Conservation (phyloP, 2,888 invertebrate species). For the Sussaba pulchella region DNA sequence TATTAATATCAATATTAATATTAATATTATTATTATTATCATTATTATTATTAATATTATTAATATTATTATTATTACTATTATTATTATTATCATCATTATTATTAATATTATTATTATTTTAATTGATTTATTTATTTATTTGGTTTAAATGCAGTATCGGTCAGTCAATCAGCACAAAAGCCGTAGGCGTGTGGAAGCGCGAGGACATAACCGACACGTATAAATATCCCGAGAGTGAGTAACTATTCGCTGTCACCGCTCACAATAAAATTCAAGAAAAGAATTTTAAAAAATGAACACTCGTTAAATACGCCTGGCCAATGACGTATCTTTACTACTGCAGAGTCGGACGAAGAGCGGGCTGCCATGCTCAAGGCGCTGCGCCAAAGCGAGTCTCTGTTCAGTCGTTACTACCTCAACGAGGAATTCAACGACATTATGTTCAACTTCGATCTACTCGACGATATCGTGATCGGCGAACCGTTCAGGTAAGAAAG, state of each 20-base stretch:
- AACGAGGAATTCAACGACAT: slow-evolving; percentile 96
- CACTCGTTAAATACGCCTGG: slow-evolving; percentile 49
- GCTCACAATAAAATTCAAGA: background rate
- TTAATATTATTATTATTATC: no score
- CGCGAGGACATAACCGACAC: slow-evolving; percentile 92
- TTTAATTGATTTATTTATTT: background rate
- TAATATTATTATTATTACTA: background rate
- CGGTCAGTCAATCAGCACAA: slow-evolving; percentile 94
- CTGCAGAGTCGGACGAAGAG: slow-evolving; percentile 89
- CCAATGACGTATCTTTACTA: slow-evolving; percentile 53
- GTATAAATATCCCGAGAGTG: slow-evolving; percentile 94
- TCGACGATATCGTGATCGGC: slow-evolving; percentile 95
- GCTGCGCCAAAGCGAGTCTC: slow-evolving; percentile 91
- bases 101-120: no score
- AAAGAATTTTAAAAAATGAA: slow-evolving; percentile 13
- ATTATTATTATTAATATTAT: no score
- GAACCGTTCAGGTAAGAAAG: slow-evolving; percentile 90
- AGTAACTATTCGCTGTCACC: slow-evolving; percentile 69
- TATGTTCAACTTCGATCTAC: slow-evolving; percentile 92
- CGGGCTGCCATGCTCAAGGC: slow-evolving; percentile 94
- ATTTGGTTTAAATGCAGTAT: slow-evolving; percentile 85
- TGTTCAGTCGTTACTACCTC: slow-evolving; percentile 94
- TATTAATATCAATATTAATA: no score
- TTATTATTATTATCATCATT: no score
- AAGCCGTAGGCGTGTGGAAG: slow-evolving; percentile 92